These are phyloP conservation scores for Agrilus biguttatus DNA, from an alignment of 2,888 invertebrate genomes.

Conservation along the genomic window DNA sequence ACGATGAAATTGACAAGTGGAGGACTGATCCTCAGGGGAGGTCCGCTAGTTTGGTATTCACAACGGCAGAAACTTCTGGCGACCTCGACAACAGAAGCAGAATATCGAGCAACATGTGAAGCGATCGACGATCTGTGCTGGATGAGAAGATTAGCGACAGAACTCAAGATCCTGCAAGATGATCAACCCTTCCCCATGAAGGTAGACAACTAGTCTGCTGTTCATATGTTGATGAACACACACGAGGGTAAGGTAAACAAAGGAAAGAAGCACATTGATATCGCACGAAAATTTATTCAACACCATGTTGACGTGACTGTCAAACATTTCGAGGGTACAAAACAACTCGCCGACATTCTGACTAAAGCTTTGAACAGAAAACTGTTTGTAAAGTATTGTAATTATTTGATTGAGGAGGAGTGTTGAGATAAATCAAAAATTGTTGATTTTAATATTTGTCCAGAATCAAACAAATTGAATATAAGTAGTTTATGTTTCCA, in stretches of 20 bases:
- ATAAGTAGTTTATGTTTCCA: too few species aligned
- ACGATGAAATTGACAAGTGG: too few species aligned
- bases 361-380: too few species aligned
- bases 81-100: conserved; percentile 18
- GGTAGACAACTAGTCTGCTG: conserved; percentile 17
- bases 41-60: conserved; percentile 15
- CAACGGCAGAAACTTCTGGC: conserved; percentile 11
- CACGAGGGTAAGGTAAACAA: conserved; percentile 15
- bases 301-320: too few species aligned
- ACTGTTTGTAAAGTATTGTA: too few species aligned
- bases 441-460: too few species aligned
- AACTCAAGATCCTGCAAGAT: conserved; percentile 9
- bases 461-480: too few species aligned
- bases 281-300: too few species aligned
- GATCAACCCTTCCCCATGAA: conserved; percentile 11
- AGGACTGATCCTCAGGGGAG: conserved; percentile 13
- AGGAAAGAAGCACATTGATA: conserved; percentile 18
- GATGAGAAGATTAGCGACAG: conserved; percentile 12
- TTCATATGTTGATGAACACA: conserved; percentile 15
- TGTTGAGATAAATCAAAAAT: too few species aligned
- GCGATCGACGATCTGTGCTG: conserved; percentile 17
- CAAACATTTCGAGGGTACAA: too few species aligned
- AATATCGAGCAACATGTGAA: conserved; percentile 17
- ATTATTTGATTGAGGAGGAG: too few species aligned
- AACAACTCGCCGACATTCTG: too few species aligned